Percentiles rank a stretch among this genome's conserved stretches.
Evolutionary conservation across 2,888 invertebrate genomes (phyloP).

Genomic region (Abscondita cerata): DNA sequence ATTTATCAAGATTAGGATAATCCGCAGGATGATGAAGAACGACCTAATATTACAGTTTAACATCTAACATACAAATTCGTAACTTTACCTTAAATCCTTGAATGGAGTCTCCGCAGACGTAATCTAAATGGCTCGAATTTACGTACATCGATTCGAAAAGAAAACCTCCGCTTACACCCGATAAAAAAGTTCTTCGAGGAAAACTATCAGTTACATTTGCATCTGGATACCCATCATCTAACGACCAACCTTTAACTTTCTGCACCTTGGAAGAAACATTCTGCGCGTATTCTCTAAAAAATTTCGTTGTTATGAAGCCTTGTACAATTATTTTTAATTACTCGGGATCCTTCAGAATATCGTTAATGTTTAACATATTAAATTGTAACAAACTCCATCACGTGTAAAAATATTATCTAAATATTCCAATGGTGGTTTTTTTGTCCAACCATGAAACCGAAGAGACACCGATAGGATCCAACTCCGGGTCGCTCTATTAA

Average conservation of each 20-base stretch:
- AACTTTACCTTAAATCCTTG: slow-evolving; percentile 17
- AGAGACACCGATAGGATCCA: neutral
- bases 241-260: neutral
- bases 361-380: neutral
- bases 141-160: slow-evolving; percentile 60
- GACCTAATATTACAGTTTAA: slow-evolving; percentile 57
- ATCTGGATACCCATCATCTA: slow-evolving; percentile 3
- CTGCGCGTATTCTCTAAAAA: neutral
- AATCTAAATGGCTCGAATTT: slow-evolving; percentile 2
- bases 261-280: neutral
- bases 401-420: neutral
- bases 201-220: slow-evolving; percentile 50
- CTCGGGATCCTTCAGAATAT: slow-evolving; percentile 57
- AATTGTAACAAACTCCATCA: slow-evolving; percentile 4
- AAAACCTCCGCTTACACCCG: slow-evolving; percentile 45
- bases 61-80: neutral
- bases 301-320: too few species aligned
- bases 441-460: neutral
- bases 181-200: slow-evolving; percentile 66
- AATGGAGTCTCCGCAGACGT: slow-evolving; percentile 9
- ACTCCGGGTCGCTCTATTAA: neutral
- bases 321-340: too few species aligned
- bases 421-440: neutral
- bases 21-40: slow-evolving; percentile 72
- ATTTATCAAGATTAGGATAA: slow-evolving; percentile 71